Conservation (phyloP, 2,888 invertebrate genomes). For the Peribatodes rhomboidaria region DNA sequence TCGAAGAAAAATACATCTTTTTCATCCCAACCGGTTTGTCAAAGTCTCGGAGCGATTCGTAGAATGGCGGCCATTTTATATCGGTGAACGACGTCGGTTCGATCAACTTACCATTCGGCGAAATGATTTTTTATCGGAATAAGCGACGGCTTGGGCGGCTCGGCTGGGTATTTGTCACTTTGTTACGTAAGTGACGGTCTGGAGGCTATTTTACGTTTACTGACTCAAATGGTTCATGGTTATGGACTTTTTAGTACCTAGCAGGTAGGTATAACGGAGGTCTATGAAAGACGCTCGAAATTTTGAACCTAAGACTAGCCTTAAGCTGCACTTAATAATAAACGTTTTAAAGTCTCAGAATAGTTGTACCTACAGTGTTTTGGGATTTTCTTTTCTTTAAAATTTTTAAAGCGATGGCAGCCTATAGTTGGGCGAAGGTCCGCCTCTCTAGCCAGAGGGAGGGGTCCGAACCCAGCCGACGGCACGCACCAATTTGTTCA, state of each 20-base stretch:
- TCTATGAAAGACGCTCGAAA: background rate
- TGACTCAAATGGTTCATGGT: background rate
- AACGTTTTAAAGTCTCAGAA: too few relatives aligned
- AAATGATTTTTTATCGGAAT: constrained; percentile 58
- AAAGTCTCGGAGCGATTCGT: constrained; percentile 75
- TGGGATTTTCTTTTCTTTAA: too few relatives aligned
- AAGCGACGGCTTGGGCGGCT: constrained; percentile 34
- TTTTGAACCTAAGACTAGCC: background rate
- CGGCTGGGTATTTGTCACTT: constrained; percentile 42
- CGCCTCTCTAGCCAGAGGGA: too few relatives aligned
- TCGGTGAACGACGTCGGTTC: constrained; percentile 62
- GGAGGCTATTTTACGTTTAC: constrained; percentile 3
- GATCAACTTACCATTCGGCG: constrained; percentile 49
- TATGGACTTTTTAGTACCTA: background rate
- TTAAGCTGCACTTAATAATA: background rate
- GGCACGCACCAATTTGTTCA: too few relatives aligned
- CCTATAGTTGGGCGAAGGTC: too few relatives aligned
- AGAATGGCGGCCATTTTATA: constrained; percentile 77
- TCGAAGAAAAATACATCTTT: constrained; percentile 81
- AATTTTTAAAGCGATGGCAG: too few relatives aligned
- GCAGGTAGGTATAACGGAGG: background rate
- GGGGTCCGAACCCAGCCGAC: too few relatives aligned
- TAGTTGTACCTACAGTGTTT: too few relatives aligned
- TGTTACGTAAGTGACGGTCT: constrained; percentile 16
- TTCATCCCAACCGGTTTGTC: constrained; percentile 78